A percentile compares a stretch with the other conserved stretches of the same genome.
These are phyloP conservation scores for Polydrusus pterygomalis DNA, from an alignment of 2,888 invertebrate genomes.

Conservation along the genomic window DNA sequence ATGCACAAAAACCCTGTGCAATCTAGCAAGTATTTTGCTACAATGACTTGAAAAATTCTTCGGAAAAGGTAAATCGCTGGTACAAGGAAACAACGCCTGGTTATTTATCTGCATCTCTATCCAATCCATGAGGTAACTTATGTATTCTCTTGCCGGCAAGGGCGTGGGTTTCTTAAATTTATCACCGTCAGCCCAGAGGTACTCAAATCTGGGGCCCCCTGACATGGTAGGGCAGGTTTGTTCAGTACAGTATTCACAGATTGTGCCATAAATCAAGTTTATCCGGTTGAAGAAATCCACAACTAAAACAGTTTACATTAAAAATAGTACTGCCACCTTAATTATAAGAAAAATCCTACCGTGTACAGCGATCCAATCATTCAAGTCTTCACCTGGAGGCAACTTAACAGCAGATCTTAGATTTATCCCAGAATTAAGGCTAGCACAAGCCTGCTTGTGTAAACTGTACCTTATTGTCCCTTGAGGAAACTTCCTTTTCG, in stretches of 20 bases:
- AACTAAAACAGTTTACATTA: conserved; percentile 75
- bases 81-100: conserved; percentile 89
- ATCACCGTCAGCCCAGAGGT: conserved; percentile 91
- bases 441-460: conserved; percentile 93
- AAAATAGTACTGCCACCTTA: neutral
- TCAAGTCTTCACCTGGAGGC: conserved; percentile 88
- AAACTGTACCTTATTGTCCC: conserved; percentile 91
- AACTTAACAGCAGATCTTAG: conserved; percentile 86
- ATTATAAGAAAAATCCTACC: conserved; percentile 73
- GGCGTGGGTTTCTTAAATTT: conserved; percentile 86
- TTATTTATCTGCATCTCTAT: conserved; percentile 93
- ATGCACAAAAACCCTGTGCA: conserved; percentile 94
- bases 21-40: conserved; percentile 89
- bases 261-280: conserved; percentile 93
- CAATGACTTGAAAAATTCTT: conserved; percentile 86
- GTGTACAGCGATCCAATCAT: conserved; percentile 96
- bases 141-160: conserved; percentile 89
- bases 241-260: conserved; percentile 89
- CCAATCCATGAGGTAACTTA: conserved; percentile 92
- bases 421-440: conserved; percentile 91
- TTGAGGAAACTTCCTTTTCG: conserved; percentile 90
- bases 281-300: conserved; percentile 96
- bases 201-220: conserved; percentile 92
- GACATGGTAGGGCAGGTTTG: conserved; percentile 92
- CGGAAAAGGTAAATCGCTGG: conserved; percentile 90